Base-by-base conservation (phyloP, 2,797 vertebrate genomes). In the Lutjanus argentimaculatus region DNA sequence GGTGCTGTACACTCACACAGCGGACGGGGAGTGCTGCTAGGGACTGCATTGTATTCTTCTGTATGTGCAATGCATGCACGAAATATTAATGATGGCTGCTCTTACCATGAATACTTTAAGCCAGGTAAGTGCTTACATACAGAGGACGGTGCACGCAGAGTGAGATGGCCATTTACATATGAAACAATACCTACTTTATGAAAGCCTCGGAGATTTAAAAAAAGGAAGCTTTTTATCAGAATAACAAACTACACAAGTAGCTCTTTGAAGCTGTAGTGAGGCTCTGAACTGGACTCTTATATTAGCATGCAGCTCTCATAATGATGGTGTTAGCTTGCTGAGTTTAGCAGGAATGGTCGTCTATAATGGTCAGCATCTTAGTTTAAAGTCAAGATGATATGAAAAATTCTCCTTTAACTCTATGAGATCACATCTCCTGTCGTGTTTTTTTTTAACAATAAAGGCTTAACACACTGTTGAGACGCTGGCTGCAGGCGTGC, bases 41-140 rank as follows among this genome's bases (percentile, higher is more conserved):
- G 14, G 56, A n/a, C 21, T 46, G 43, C 69, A 53, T 71, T 80
- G 76, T 86, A 79, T 75, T 83, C 48, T 76, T 70, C 59, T 84
- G 64, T 69, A 78, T 84, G 65, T 52, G 70, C 62, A 75, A 17
- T 62, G 13, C 57, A 52, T 53, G 68, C 71, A 77, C 72, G 36
- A 84, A 89, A 87, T 90, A 90, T 86, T 90, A 89, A 90, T 81
- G 69, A 49, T 40, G 42, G 25, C 63, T 56, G 64, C 80, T 87
- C 43, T 77, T 79, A 79, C 42, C 77, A 67, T 90, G 67, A 90
- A 89, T 89, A 84, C 72, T 83, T 90, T 80, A 91, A 75, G 58
- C 15, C 66, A 83, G 63, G 61, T 83, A 83, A 87, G 87, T 87
- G 82, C 86, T 86, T 73, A 14, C 42, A 72, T 68, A 36, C 30